Percentiles rank a stretch among this genome's conserved stretches.
phyloP scores from a whole-genome alignment of 2,113 vertebrate species.

The Oriolus oriolus region DNA sequence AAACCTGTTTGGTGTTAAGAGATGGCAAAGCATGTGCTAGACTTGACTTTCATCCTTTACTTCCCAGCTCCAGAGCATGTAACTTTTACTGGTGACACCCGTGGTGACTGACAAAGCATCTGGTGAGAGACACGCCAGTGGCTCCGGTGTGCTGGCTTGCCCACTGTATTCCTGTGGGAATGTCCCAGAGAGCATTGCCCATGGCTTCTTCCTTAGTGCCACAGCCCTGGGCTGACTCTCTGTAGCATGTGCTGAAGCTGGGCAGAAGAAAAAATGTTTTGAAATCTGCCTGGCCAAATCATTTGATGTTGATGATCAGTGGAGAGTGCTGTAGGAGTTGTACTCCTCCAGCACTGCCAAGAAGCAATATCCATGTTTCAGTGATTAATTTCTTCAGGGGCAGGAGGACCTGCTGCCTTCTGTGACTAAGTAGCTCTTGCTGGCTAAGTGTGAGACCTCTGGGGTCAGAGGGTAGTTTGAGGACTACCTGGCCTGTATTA shows the following conservation, averaged over 20 bases:
- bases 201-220: background rate
- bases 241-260: background rate
- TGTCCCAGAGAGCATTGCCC: background rate
- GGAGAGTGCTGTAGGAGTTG: background rate
- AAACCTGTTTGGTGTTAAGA: background rate
- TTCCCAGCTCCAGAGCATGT: background rate
- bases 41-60: background rate
- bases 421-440: background rate
- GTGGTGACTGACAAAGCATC: background rate
- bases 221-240: background rate
- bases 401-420: background rate
- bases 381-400: background rate
- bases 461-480: background rate
- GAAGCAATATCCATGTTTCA: background rate
- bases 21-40: fast-evolving
- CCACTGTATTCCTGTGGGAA: background rate
- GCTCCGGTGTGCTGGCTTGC: background rate
- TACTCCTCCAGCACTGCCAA: fast-evolving
- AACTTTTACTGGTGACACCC: background rate
- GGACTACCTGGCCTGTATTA: background rate
- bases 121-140: background rate
- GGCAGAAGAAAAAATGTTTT: background rate
- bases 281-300: background rate
- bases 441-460: background rate
- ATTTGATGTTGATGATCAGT: background rate